Percentiles rank a stretch among this genome's conserved stretches.
These are phyloP conservation scores for Andrena dorsata DNA, from an alignment of 2,888 invertebrate species.

Conservation along the genomic window DNA sequence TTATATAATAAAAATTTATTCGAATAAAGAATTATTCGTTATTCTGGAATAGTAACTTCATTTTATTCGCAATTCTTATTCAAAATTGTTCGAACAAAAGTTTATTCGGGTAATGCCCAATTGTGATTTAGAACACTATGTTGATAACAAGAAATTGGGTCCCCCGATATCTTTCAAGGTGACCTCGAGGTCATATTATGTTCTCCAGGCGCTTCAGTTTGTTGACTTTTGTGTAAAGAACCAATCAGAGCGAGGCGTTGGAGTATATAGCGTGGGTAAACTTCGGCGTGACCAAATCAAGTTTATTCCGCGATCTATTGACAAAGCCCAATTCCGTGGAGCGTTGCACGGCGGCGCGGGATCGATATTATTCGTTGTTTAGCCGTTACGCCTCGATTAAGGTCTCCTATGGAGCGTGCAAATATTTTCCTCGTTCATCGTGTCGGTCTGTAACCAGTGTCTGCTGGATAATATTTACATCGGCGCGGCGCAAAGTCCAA, in stretches of 20 bases:
- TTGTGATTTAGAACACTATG: too few relatives aligned
- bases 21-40: too few relatives aligned
- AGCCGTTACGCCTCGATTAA: slow-evolving; percentile 37
- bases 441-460: slow-evolving; percentile 39
- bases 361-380: slow-evolving; percentile 39
- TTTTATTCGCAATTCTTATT: too few relatives aligned
- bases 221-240: too few relatives aligned
- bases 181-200: too few relatives aligned
- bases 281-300: background rate
- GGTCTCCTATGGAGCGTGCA: slow-evolving; percentile 41
- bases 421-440: slow-evolving; percentile 56
- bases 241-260: background rate
- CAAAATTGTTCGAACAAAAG: too few relatives aligned
- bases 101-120: too few relatives aligned
- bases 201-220: too few relatives aligned
- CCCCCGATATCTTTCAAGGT: too few relatives aligned
- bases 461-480: slow-evolving; percentile 62
- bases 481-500: slow-evolving; percentile 59
- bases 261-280: slow-evolving; percentile 11
- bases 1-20: too few relatives aligned
- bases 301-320: background rate
- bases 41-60: too few relatives aligned
- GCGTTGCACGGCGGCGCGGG: slow-evolving; percentile 16
- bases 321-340: slow-evolving; percentile 18
- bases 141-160: too few relatives aligned